Evolutionary conservation across 2,113 vertebrate species (phyloP).

Genomic region (Carettochelys insculpta): DNA sequence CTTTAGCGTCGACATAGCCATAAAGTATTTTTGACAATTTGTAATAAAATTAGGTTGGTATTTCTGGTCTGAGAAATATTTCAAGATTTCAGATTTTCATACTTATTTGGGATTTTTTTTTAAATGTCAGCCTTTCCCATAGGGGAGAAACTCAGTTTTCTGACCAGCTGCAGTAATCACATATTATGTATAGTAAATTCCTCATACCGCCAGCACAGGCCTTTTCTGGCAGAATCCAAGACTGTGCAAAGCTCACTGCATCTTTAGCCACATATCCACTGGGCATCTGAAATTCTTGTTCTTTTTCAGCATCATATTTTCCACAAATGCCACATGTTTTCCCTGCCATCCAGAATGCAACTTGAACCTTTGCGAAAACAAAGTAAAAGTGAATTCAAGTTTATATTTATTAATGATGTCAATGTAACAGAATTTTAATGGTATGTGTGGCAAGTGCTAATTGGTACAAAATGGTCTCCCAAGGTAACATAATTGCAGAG

Average conservation of each 20-base stretch:
- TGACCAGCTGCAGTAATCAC: background rate
- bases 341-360: constrained; percentile 80
- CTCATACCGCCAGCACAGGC: constrained; percentile 74
- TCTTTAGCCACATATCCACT: constrained; percentile 69
- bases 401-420: background rate
- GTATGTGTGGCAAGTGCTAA: too few species aligned
- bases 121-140: background rate
- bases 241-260: constrained; percentile 76
- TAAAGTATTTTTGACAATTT: background rate
- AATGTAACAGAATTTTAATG: background rate
- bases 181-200: background rate
- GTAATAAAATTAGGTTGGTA: background rate
- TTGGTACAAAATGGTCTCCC: background rate
- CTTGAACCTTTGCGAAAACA: constrained; percentile 40
- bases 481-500: background rate
- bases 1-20: too few species aligned
- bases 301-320: constrained; percentile 77
- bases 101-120: background rate
- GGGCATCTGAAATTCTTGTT: constrained; percentile 78
- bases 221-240: constrained; percentile 80
- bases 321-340: constrained; percentile 83
- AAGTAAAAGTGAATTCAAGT: constrained; percentile 1
- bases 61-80: background rate
- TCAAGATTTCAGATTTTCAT: background rate
- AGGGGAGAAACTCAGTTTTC: background rate